A percentile compares a stretch with the other conserved stretches of the same genome.
Evolutionary conservation across 2,888 invertebrate genomes (phyloP).

Genomic region (Archips xylosteana): DNA sequence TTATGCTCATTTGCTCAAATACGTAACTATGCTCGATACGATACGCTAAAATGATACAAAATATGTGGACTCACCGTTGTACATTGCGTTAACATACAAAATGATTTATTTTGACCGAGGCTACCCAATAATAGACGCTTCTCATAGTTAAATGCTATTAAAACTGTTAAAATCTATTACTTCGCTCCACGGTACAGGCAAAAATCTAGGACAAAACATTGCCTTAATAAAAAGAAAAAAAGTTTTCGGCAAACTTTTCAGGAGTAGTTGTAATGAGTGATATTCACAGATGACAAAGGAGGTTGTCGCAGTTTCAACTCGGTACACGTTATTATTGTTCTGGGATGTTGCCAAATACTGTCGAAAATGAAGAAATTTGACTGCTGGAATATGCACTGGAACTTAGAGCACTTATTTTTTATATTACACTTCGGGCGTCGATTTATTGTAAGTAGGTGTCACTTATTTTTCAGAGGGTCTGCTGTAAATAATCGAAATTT

Average conservation of each 20-base stretch:
- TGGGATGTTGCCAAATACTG: conserved; percentile 23
- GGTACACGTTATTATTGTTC: conserved; percentile 25
- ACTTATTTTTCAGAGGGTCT: not conserved
- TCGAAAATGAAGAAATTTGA: conserved; percentile 30
- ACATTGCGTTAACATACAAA: too few relatives aligned
- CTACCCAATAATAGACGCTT: too few relatives aligned
- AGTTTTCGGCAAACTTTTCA: not conserved
- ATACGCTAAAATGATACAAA: too few relatives aligned
- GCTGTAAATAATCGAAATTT: not conserved
- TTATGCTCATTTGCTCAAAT: too few relatives aligned
- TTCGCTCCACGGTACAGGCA: too few relatives aligned
- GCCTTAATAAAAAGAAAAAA: not conserved
- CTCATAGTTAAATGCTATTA: too few relatives aligned
- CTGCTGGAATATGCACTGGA: conserved; percentile 13
- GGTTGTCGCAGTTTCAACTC: conserved; percentile 40
- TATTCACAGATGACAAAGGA: conserved; percentile 37
- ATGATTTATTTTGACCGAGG: too few relatives aligned
- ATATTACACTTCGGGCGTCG: not conserved
- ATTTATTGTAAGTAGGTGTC: not conserved
- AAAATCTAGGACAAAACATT: not conserved
- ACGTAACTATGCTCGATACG: too few relatives aligned
- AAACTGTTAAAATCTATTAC: too few relatives aligned
- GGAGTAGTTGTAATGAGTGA: conserved; percentile 32
- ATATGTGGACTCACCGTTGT: too few relatives aligned
- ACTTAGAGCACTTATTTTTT: not conserved